These are phyloP conservation scores for Capitulum mitella DNA, from an alignment of 2,888 invertebrate genomes.

Conservation along the genomic window DNA sequence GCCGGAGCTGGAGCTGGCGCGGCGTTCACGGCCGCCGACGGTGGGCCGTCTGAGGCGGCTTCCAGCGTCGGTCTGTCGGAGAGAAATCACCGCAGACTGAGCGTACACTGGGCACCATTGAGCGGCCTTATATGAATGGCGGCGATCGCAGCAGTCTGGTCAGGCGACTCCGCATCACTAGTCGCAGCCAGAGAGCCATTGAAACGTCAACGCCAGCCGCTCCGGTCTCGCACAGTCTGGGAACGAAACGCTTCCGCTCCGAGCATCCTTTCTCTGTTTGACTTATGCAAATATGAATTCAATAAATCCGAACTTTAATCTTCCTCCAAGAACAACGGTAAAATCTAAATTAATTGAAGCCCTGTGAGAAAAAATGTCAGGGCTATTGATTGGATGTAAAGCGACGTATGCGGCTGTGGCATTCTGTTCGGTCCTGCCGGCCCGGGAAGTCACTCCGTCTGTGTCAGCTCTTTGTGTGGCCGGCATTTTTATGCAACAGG, in stretches of 20 bases:
- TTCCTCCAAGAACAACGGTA: constrained; percentile 17
- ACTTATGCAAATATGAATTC: constrained; percentile 22
- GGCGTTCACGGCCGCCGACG: too few species aligned
- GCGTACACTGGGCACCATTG: neutral
- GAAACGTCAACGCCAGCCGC: neutral
- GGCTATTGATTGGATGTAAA: neutral
- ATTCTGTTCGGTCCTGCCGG: neutral
- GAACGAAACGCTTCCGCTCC: neutral
- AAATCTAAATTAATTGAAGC: constrained; percentile 21
- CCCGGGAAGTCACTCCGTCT: neutral
- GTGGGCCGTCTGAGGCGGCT: too few species aligned
- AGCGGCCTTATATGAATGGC: neutral
- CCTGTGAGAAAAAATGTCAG: constrained; percentile 20
- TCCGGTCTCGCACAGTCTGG: neutral
- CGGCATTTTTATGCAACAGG: constrained; percentile 14
- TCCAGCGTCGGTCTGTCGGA: too few species aligned
- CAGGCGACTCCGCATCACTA: neutral
- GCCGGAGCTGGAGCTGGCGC: too few species aligned
- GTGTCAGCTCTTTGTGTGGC: neutral
- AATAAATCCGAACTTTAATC: constrained; percentile 21
- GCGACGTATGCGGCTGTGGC: neutral
- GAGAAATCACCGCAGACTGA: neutral
- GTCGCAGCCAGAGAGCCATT: neutral
- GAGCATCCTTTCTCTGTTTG: constrained; percentile 2
- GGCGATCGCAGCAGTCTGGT: neutral